Base-by-base conservation (phyloP, 92 coral and sea anemone species). In the Palythoa grandiflora region DNA sequence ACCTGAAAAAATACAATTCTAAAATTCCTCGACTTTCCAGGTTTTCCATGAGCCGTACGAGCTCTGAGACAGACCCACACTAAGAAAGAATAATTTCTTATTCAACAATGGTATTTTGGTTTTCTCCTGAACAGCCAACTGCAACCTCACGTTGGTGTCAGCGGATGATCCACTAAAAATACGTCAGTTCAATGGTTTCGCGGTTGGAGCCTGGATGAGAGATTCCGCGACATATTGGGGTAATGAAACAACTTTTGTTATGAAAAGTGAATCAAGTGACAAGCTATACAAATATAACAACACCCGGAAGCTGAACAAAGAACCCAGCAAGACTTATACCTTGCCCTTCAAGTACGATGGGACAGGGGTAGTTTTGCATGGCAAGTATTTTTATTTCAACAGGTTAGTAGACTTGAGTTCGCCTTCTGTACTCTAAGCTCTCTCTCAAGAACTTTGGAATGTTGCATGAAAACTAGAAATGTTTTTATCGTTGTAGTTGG, bases 211-310 rank as follows among this genome's bases (percentile, higher is more conserved):
- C 9, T 70, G 75, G 75, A 70, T 70, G 75, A 35, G 75, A 9
- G 75, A 28, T 35, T 35, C 75, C 3, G 36, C 75, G 1, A 35
- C 47, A 38, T 70, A 9, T 36, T 70, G 75, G 75, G 75, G 44
- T 3, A 70, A 70, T 38, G 75, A 37, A 70, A 70, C 75, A 35
- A 70, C 36, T 35, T 70, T 70, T 70, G 75, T 70, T 14, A 70
- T 70, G 75, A 70, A 70, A 36, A 38, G 10, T 70, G 1, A 1
- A 12, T 2, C 21, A 35, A 35, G 10, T 1, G 38, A 70, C 7
- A 70, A 36, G 48, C 48, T 70, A 17, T 70, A 70, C 44, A 44
- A 8, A 44, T 44, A 44, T 44, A 8, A 38, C 38, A 70, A 10
- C 28, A 38, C 17, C 40, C 39, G 14, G 14, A 70, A 70, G 28